Percentiles rank a stretch among this genome's conserved stretches.
phyloP scores from a whole-genome alignment of 2,113 vertebrate genomes.

The Rhinoderma darwinii region DNA sequence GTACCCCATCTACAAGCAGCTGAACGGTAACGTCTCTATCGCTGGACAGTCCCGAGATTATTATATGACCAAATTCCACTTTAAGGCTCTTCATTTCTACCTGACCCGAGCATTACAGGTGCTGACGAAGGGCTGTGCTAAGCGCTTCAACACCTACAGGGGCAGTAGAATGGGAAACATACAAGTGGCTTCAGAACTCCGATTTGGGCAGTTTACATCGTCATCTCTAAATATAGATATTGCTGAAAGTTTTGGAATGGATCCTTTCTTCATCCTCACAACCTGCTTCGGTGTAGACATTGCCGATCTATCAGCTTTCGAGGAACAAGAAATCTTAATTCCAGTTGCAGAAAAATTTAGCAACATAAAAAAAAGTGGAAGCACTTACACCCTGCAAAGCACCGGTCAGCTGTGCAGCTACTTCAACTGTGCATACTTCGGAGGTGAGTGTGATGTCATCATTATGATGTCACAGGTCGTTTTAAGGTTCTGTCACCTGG shows the following conservation, averaged over 20 bases:
- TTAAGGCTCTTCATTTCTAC: conserved; percentile 72
- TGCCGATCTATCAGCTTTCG: conserved; percentile 62
- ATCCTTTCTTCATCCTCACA: conserved; percentile 67
- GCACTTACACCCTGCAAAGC: neutral
- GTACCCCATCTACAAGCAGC: conserved; percentile 40
- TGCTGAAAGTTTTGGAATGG: conserved; percentile 59
- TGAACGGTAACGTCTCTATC: conserved; percentile 62
- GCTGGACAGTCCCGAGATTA: conserved; percentile 59
- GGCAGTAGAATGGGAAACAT: conserved; percentile 59
- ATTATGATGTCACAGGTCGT: no score
- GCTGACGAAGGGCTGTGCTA: conserved; percentile 33
- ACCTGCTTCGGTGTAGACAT: conserved; percentile 62
- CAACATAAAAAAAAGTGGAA: conserved; percentile 61
- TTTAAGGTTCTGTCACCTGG: no score
- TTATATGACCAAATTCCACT: conserved; percentile 66
- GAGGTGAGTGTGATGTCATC: conserved; percentile 23
- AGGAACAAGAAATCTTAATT: conserved; percentile 70
- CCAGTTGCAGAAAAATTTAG: conserved; percentile 66
- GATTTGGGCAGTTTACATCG: conserved; percentile 65
- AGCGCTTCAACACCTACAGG: conserved; percentile 62
- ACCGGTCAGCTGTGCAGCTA: conserved; percentile 31
- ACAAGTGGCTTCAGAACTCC: rapidly evolving
- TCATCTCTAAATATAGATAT: neutral
- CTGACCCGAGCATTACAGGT: conserved; percentile 64
- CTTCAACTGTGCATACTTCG: conserved; percentile 44